Evolutionary conservation across 2,113 vertebrate genomes (phyloP), one percentile per base, ranked within the genome.

Genomic region (Sterna hirundo): DNA sequence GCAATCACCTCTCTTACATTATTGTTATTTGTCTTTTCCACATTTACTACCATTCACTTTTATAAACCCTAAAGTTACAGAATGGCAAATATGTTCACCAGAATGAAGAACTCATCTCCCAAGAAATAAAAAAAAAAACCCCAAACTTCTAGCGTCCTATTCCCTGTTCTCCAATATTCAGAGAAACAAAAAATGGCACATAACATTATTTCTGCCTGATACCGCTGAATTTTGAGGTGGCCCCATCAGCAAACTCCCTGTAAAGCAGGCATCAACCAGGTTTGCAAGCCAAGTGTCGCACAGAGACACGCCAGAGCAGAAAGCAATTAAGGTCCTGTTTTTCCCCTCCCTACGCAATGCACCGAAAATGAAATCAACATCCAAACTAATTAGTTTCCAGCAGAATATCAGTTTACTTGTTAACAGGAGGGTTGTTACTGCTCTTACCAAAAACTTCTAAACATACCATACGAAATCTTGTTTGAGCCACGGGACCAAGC

Each of bases 371-470:
- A 96, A 97, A 95, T 90, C 83, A 81, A 93, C 88, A 75, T 93
- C 82, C 94, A 93, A 94, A 94, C 88, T 90, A 94, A 95, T 93
- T 86, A 77, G 76, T 91, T 93, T 96, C 83, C 92, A 93, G 86
- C 76, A 91, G 71, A 96, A 92, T 90, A 97, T 97, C 96, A 95
- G 84, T 75, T 96, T 96, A 95, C 91, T 75, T 4, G 4, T 76
- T 69, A 83, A 87, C 52, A 69, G 84, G 54, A 95, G 64, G 26
- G 79, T 91, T 77, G 86, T 60, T 65, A 38, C 38, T 76, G 70
- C 84, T 96, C 92, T 96, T 66, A 95, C 97, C 91, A 94, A 96
- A 97, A 97, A 81, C 83, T 90, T 79, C 94, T 83, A 64, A 95
- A 92, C 93, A 83, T 89, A 91, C 88, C 86, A 36, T 55, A 74